These are phyloP conservation scores for Phalacrocorax brasilianus DNA, from an alignment of 2,113 vertebrate species.

Conservation along the genomic window DNA sequence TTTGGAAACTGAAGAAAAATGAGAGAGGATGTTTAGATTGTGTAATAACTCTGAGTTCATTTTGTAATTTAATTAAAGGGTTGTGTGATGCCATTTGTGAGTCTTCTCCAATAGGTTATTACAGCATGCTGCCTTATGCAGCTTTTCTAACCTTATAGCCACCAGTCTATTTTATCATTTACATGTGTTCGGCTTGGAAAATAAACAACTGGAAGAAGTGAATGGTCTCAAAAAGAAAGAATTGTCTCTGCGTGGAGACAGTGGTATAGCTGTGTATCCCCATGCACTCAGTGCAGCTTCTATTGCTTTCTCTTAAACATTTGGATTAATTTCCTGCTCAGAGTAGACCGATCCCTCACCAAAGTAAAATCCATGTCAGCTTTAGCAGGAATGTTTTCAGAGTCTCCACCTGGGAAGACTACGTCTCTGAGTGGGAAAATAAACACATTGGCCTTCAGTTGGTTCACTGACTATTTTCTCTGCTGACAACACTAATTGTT, in stretches of 20 bases:
- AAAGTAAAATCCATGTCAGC: background rate
- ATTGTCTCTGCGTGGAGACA: background rate
- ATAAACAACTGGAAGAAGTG: background rate
- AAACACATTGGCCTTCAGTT: slow-evolving; percentile 31
- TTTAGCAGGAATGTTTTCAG: slow-evolving; percentile 49
- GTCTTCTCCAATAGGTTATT: background rate
- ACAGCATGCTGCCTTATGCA: background rate
- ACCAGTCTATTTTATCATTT: background rate
- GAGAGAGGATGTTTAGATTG: background rate
- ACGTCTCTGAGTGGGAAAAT: slow-evolving; percentile 46
- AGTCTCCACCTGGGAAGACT: slow-evolving; percentile 50
- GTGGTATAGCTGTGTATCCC: background rate
- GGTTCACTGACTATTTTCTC: slow-evolving; percentile 47
- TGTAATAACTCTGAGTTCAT: background rate
- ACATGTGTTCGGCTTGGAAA: background rate
- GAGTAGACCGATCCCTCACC: background rate
- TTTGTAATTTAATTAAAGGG: background rate
- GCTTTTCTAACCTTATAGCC: background rate
- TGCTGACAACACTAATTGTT: slow-evolving; percentile 48
- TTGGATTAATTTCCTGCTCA: slow-evolving; percentile 36
- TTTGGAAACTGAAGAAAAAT: background rate
- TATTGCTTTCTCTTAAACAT: slow-evolving; percentile 13
- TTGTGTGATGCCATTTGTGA: background rate
- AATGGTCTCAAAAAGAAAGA: background rate
- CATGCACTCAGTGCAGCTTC: background rate